Evolutionary conservation across 2,797 vertebrate genomes (phyloP), one percentile per base, ranked within the genome.

Genomic region (Myotis pilosus): DNA sequence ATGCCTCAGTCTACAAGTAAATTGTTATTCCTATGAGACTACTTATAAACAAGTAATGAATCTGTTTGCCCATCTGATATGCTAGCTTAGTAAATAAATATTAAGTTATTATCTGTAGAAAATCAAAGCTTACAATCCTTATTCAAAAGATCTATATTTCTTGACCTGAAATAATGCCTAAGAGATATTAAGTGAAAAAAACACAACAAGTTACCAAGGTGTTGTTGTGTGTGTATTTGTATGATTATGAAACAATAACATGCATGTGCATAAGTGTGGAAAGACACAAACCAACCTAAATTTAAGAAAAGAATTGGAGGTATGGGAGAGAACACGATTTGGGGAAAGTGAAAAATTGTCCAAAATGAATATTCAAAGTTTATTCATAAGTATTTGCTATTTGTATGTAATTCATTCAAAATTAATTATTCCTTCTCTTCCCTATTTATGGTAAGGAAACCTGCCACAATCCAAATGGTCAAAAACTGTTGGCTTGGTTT

Each of bases 351-450:
- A 85, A 95, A 84, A 83, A 92, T 82, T 71, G 36, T 79, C 82
- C 78, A 95, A 90, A 93, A 92, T 86, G n/a, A 95, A 33, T 84
- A 85, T 93, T 89, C 83, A 85, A 57, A 91, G 3, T 82, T 74
- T 47, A 71, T 93, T 83, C 36, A 51, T 86, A 87, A 83, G n/a
- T 78, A 51, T 92, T 92, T 95, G 64, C 53, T 85, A 83, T 64
- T 95, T 93, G 76, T 80, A 72, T 62, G 16, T 76, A 94, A 91
- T 93, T 95, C 57, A 93, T 86, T 95, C 95, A 94, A 94, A 83
- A 53, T 22, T 85, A 88, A 83, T 88, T 94, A 87, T 93, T 91
- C 41, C n/a, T 91, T 90, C 75, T 85, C 47, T 90, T 94, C 53
- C 71, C 66, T 95, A 92, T 90, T 95, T 92, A 92, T 92, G 62